phyloP scores from a whole-genome alignment of 2,113 vertebrate species.

The Ciconia maguari region DNA sequence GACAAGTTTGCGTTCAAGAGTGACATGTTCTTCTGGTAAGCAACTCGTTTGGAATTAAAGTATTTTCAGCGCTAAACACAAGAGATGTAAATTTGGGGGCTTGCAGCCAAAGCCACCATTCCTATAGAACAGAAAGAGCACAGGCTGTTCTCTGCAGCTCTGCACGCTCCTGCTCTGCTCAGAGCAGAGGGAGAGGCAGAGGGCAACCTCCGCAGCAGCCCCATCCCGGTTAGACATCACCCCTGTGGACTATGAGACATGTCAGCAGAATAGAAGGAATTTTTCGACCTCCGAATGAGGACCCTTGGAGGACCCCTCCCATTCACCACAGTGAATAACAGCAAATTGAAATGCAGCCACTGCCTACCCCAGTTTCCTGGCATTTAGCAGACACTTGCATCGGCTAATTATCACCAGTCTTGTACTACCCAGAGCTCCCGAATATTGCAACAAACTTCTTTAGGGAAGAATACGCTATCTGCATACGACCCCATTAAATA shows the following conservation, averaged over 20 bases:
- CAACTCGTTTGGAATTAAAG: background rate
- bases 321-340: background rate
- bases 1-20: background rate
- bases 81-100: background rate
- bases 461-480: background rate
- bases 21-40: background rate
- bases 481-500: accelerated
- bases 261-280: background rate
- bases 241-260: background rate
- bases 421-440: background rate
- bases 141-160: background rate
- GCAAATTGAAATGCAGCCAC: background rate
- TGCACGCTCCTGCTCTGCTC: background rate
- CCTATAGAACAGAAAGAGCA: background rate
- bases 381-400: background rate
- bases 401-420: background rate
- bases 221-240: background rate
- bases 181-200: background rate
- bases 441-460: background rate
- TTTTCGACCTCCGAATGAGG: background rate
- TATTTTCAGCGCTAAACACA: background rate
- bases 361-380: background rate
- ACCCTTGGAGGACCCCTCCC: background rate
- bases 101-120: background rate
- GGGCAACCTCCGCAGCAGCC: background rate